These are phyloP conservation scores for Helleia helle DNA, from an alignment of 2,888 invertebrate species.

Conservation along the genomic window DNA sequence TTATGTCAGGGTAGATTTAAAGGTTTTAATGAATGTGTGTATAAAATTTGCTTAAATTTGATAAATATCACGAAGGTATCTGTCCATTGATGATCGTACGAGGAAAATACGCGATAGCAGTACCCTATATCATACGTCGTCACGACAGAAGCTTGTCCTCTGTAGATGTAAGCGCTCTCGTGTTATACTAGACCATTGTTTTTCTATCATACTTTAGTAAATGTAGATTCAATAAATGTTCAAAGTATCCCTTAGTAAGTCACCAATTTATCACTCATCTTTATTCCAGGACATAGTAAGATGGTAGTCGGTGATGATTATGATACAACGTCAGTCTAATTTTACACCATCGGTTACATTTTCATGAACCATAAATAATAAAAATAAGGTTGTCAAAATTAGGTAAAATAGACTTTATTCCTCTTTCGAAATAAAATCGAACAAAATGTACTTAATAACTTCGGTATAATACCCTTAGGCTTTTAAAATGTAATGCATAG, in stretches of 20 bases:
- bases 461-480: conserved; percentile 58
- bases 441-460: conserved; percentile 72
- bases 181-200: no score
- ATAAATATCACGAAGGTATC: conserved; percentile 52
- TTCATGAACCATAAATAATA: conserved; percentile 43
- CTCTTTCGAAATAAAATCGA: conserved; percentile 61
- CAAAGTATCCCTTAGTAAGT: no score
- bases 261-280: no score
- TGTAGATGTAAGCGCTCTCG: conserved; percentile 31
- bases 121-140: conserved; percentile 34
- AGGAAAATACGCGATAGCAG: conserved; percentile 24
- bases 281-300: no score
- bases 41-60: conserved; percentile 59
- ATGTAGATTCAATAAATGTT: no score
- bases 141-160: conserved; percentile 53
- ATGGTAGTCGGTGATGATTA: no score
- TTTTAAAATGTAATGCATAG: conserved; percentile 72
- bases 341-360: conserved; percentile 13
- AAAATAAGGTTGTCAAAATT: conserved; percentile 64
- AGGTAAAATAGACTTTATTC: conserved; percentile 44
- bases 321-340: not conserved
- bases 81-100: conserved; percentile 51
- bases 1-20: conserved; percentile 85
- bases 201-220: no score
- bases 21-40: conserved; percentile 47